phyloP scores from a whole-genome alignment of 2,888 invertebrate species.

The Leptopilina syphax region DNA sequence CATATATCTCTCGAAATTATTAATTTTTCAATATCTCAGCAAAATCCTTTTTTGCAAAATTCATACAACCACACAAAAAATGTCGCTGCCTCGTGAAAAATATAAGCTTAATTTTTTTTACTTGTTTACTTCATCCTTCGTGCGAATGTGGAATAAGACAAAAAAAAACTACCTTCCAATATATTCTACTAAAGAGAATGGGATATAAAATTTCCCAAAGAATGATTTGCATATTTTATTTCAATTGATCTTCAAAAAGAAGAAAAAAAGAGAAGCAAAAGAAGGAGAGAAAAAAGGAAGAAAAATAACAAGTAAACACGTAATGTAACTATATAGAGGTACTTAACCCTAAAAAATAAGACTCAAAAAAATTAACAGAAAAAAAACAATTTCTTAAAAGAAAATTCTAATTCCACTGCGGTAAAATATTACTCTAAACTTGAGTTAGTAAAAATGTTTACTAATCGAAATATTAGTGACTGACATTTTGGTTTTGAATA shows the following conservation, averaged over 20 bases:
- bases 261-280: background rate
- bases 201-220: constrained; percentile 3
- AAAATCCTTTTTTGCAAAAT: background rate
- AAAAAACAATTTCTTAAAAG: too few species aligned
- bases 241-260: constrained; percentile 3
- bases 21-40: background rate
- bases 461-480: too few species aligned
- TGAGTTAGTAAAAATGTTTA: too few species aligned
- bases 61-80: background rate
- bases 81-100: background rate
- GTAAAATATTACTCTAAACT: too few species aligned
- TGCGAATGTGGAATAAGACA: background rate
- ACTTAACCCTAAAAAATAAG: too few species aligned
- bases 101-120: background rate
- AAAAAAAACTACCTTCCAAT: background rate
- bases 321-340: too few species aligned
- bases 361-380: too few species aligned
- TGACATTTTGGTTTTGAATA: too few species aligned
- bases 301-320: too few species aligned
- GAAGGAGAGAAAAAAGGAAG: background rate
- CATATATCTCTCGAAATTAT: background rate
- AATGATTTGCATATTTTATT: constrained; percentile 22
- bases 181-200: background rate
- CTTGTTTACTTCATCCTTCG: background rate
- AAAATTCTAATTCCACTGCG: too few species aligned